Percentiles rank a stretch among this genome's conserved stretches.
phyloP scores from a whole-genome alignment of 2,888 invertebrate species.

The Teleiodes luculella region DNA sequence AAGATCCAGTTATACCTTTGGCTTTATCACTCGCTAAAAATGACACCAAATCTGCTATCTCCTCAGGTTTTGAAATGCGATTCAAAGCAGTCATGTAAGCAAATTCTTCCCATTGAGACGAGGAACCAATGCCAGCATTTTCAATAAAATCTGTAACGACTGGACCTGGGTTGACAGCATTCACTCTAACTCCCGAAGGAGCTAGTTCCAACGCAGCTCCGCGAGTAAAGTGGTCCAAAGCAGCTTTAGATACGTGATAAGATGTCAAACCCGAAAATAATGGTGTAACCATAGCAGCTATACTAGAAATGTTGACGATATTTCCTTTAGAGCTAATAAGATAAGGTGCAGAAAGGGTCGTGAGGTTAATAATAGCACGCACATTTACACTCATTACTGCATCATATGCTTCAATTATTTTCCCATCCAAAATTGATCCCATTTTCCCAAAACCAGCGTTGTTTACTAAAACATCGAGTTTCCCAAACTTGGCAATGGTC shows the following conservation, averaged over 20 bases:
- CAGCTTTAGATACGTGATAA: constrained; percentile 38
- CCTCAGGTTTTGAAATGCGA: constrained; percentile 33
- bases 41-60: constrained; percentile 29
- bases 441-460: too few relatives aligned
- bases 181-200: constrained; percentile 84
- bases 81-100: constrained; percentile 32
- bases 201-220: too few relatives aligned
- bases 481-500: constrained; percentile 33
- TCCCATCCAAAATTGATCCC: too few relatives aligned
- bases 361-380: constrained; percentile 36
- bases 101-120: constrained; percentile 7
- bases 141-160: constrained; percentile 69
- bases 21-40: too few relatives aligned
- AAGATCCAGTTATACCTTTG: constrained; percentile 20
- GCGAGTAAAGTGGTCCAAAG: too few relatives aligned
- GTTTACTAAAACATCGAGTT: too few relatives aligned
- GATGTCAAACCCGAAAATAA: constrained; percentile 77
- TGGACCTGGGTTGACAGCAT: constrained; percentile 39
- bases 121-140: constrained; percentile 7
- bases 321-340: too few relatives aligned
- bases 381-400: constrained; percentile 33
- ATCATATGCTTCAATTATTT: too few relatives aligned
- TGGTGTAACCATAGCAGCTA: constrained; percentile 18
- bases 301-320: constrained; percentile 45
- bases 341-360: too few relatives aligned